Percentiles rank a stretch among this genome's conserved stretches.
phyloP scores from a whole-genome alignment of 2,888 invertebrate genomes.

The Cantharis flavilabris region DNA sequence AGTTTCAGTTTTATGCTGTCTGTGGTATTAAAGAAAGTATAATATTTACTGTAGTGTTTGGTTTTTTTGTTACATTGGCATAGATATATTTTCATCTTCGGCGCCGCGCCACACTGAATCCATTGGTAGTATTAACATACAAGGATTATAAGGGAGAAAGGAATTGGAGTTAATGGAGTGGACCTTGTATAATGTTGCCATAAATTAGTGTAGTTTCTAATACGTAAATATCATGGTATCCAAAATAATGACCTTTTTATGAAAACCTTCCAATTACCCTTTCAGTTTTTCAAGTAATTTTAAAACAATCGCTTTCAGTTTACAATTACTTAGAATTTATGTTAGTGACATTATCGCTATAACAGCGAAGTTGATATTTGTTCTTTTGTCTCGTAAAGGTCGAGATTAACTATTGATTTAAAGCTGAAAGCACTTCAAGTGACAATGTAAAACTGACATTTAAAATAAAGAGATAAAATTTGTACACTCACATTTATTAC shows the following conservation, averaged over 20 bases:
- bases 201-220: neutral
- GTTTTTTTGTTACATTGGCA: neutral
- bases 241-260: neutral
- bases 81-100: neutral
- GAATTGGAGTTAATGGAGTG: neutral
- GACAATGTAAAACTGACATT: slow-evolving; percentile 1
- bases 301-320: neutral
- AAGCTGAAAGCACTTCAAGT: neutral
- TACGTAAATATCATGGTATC: neutral
- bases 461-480: slow-evolving; percentile 5
- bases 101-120: neutral
- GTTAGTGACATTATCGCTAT: neutral
- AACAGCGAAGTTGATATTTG: neutral
- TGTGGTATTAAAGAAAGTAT: neutral
- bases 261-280: neutral
- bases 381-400: neutral
- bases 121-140: neutral
- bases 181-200: neutral
- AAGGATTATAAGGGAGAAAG: neutral
- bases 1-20: no score
- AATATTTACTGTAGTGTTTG: neutral
- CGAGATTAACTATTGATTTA: slow-evolving; percentile 3
- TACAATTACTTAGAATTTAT: neutral
- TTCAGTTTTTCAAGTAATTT: neutral
- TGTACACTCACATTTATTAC: neutral